These are phyloP conservation scores for Heterohyrax brucei DNA, from an alignment of 2,797 vertebrate species.

Conservation along the genomic window DNA sequence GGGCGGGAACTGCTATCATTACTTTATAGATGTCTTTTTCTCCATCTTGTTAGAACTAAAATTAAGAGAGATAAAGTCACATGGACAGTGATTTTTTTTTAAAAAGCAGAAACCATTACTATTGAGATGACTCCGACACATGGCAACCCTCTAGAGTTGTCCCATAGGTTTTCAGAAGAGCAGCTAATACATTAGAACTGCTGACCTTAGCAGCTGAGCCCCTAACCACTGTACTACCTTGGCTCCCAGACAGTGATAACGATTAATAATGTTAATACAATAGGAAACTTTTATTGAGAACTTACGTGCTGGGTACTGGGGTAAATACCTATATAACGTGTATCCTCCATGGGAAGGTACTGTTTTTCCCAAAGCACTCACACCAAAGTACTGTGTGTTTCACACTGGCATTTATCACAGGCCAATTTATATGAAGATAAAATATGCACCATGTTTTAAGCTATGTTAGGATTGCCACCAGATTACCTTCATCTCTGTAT, in stretches of 20 bases:
- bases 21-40: not conserved
- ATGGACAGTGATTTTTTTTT: not conserved
- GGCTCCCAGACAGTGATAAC: not conserved
- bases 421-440: not conserved
- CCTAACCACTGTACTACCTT: no score
- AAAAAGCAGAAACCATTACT: no score
- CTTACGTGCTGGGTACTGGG: not conserved
- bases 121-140: no score
- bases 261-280: not conserved
- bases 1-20: not conserved
- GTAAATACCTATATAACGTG: not conserved
- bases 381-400: not conserved
- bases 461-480: not conserved
- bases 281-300: not conserved
- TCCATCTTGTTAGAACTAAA: not conserved
- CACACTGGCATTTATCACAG: not conserved
- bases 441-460: not conserved
- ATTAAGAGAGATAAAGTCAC: constrained; percentile 8
- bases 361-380: not conserved
- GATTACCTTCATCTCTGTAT: not conserved
- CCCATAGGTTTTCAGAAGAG: no score
- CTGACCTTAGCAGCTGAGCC: no score
- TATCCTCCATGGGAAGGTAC: not conserved
- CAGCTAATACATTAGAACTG: no score
- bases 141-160: no score